Conservation (phyloP, 2,888 invertebrate species). For the Pardosa pseudoannulata region DNA sequence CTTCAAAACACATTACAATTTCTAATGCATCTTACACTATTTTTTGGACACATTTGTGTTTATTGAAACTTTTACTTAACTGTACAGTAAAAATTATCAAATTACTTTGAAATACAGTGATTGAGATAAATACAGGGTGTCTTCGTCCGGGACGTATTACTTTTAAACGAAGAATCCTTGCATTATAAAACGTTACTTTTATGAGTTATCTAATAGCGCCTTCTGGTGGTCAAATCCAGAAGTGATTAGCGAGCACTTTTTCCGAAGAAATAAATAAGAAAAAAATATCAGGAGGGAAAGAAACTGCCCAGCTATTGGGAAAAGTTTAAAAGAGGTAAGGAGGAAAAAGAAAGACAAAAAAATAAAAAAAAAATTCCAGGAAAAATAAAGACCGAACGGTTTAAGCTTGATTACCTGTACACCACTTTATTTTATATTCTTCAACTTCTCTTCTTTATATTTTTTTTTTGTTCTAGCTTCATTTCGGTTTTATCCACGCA, state of each 20-base stretch:
- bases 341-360: not conserved
- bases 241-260: constrained; percentile 68
- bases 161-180: constrained; percentile 8
- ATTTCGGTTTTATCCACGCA: constrained; percentile 60
- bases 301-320: constrained; percentile 63
- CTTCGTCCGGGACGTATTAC: constrained; percentile 11
- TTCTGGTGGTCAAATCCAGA: constrained; percentile 44
- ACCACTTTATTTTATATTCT: constrained; percentile 65
- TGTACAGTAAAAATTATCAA: too few species aligned
- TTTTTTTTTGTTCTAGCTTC: constrained; percentile 19
- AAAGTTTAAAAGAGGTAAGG: constrained; percentile 37
- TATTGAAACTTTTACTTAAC: too few species aligned
- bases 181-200: constrained; percentile 17
- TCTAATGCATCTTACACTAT: too few species aligned
- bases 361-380: constrained; percentile 26
- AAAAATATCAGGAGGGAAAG: not conserved
- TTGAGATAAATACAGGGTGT: too few species aligned
- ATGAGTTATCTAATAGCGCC: constrained; percentile 23
- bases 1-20: too few species aligned
- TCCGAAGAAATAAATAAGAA: constrained; percentile 7
- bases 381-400: constrained; percentile 42
- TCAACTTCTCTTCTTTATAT: constrained; percentile 44
- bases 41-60: too few species aligned
- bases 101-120: too few species aligned
- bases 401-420: constrained; percentile 72